Evolutionary conservation across 2,113 vertebrate species (phyloP), one percentile per base, ranked within the genome.

Genomic region (Nibea coibor): DNA sequence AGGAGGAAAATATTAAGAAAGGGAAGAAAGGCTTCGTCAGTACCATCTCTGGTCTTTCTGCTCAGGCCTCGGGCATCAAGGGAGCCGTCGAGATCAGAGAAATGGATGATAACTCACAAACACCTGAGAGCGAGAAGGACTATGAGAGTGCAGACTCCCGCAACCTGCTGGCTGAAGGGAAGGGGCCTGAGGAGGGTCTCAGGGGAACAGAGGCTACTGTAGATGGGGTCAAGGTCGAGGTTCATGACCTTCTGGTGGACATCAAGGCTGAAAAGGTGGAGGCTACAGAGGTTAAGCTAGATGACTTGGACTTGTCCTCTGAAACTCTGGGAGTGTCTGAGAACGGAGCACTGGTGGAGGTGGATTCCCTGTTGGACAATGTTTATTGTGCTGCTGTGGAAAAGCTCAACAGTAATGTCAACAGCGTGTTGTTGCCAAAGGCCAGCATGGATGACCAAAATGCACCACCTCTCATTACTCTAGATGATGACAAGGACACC

Each of bases 231-330:
- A 95, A 94, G 7, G 97, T 98, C 1, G 97, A 97, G 75, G 97
- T 97, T 73, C 97, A 97, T 4, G 97, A 99, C 78, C 96, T 99
- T 66, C 56, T 97, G 95, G 91, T 97, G 96, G 91, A 95, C 81
- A 98, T 99, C 93, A 99, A 99, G 93, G 98, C 98, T 42, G 97
- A 99, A 87, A 99, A 99, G 83, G 98, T 99, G 54, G 98, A 99
- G 88, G 98, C 97, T 22, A 98, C 97, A 0, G 98, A 99, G 92
- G 98, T 99, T 22, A 99, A 99, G 80, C 93, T 98, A 31, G 97
- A 99, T 16, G 97, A 99, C 79, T 92, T 98, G 94, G 98, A 99
- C 86, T 88, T 99, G 72, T 96, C 97, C 47, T 96, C 96, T 4
- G 98, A 98, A 85, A 95, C 95, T 88, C 14, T 98, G 75, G 96